These are phyloP conservation scores for Drosophila melanosoma DNA, from an alignment of 2,888 invertebrate species.

Conservation along the genomic window DNA sequence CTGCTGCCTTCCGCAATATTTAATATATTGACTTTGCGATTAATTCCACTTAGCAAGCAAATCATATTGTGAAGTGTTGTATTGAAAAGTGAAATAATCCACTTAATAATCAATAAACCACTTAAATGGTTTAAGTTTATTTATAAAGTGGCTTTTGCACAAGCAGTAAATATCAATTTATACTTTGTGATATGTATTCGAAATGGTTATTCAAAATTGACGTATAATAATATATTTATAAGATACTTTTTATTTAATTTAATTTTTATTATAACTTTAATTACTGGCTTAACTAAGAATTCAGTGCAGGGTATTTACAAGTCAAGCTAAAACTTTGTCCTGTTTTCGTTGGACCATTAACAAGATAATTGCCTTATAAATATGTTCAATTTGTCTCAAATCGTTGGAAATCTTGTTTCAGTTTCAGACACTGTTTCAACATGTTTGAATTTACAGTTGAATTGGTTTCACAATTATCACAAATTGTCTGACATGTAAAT, in stretches of 20 bases:
- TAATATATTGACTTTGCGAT: constrained; percentile 42
- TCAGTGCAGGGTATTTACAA: not conserved
- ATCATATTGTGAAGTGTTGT: constrained; percentile 44
- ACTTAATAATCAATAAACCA: constrained; percentile 46
- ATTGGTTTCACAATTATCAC: not conserved
- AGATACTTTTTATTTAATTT: not conserved
- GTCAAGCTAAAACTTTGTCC: not conserved
- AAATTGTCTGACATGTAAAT: not conserved
- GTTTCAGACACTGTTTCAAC: not conserved
- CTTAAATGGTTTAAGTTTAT: not conserved
- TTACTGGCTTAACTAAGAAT: too few species aligned
- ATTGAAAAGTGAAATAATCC: constrained; percentile 29
- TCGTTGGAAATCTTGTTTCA: not conserved
- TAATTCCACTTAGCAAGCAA: constrained; percentile 22
- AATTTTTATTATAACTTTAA: not conserved
- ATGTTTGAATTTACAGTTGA: not conserved
- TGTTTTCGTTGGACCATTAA: not conserved
- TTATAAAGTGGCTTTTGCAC: not conserved
- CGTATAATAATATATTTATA: not conserved
- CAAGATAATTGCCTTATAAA: not conserved
- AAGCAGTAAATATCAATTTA: not conserved
- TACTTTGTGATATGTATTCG: not conserved
- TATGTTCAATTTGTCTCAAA: not conserved
- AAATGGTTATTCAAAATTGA: not conserved
- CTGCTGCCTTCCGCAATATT: constrained; percentile 45